Conservation (phyloP, 2,797 vertebrate genomes). For the Enteromius viviparus region DNA sequence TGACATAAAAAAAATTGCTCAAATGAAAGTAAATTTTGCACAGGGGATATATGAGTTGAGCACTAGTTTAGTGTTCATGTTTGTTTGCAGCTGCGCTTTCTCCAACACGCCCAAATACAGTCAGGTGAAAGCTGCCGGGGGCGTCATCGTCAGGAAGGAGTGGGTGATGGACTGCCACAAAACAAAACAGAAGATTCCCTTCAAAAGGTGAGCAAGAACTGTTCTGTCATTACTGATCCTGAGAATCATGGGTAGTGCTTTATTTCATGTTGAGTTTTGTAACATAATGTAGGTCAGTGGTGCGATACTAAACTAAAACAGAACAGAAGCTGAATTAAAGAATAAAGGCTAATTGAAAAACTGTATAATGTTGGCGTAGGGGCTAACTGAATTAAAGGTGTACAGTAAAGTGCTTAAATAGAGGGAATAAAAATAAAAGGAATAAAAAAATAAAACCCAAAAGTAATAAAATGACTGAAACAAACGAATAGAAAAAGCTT, state of each 20-base stretch:
- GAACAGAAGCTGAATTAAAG: too few species aligned
- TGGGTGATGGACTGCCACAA: constrained; percentile 90
- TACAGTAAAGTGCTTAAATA: neutral
- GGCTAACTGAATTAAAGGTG: neutral
- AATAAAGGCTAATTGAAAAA: neutral
- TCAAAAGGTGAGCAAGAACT: constrained; percentile 74
- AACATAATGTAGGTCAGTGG: neutral
- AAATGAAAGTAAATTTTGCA: too few species aligned
- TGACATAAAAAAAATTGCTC: too few species aligned
- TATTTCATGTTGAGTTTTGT: neutral
- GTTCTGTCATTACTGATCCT: neutral
- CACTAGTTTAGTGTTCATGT: neutral
- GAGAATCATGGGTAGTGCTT: neutral
- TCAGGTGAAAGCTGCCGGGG: constrained; percentile 87
- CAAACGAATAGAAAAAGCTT: neutral
- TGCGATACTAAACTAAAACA: neutral
- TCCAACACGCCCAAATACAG: constrained; percentile 92
- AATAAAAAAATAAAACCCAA: neutral
- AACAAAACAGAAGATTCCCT: constrained; percentile 80
- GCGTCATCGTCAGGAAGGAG: constrained; percentile 86
- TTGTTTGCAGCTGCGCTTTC: constrained; percentile 85
- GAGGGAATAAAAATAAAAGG: neutral
- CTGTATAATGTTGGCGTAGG: neutral
- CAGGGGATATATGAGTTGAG: too few species aligned
- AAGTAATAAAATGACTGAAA: neutral